A percentile compares a stretch with the other conserved stretches of the same genome.
phyloP scores from a whole-genome alignment of 2,113 vertebrate species.

The Cichladusa arquata region DNA sequence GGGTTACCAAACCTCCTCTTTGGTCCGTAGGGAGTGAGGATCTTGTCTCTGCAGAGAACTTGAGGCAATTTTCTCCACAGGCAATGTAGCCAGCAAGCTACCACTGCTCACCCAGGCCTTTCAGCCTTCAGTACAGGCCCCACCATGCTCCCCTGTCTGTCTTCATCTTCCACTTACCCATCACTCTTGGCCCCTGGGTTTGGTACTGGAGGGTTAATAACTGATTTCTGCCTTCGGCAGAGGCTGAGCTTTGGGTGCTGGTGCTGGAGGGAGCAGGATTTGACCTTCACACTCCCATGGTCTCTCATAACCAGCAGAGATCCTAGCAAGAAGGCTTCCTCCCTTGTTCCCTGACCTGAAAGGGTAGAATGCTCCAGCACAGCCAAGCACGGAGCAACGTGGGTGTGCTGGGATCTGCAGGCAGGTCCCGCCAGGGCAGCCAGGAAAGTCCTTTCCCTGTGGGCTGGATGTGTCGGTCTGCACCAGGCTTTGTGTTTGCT shows the following conservation, averaged over 20 bases:
- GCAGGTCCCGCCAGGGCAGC: neutral
- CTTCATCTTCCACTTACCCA: neutral
- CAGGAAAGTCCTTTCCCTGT: neutral
- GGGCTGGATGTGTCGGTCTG: accelerated
- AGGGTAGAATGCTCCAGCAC: neutral
- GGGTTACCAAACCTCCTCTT: neutral
- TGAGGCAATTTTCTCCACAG: neutral
- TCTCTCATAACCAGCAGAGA: neutral
- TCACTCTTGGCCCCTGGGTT: neutral
- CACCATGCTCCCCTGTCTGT: neutral
- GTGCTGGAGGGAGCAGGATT: neutral
- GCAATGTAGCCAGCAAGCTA: accelerated
- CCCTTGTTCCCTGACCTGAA: neutral
- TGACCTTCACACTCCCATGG: neutral
- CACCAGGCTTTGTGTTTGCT: neutral
- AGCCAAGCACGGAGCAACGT: accelerated
- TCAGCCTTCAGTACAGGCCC: neutral
- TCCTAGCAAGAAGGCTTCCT: neutral
- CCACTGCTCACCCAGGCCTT: neutral
- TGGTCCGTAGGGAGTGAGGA: neutral
- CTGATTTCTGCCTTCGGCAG: neutral
- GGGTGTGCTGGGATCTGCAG: neutral
- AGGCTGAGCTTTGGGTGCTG: neutral
- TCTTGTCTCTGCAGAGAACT: neutral
- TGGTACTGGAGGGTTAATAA: neutral